A percentile compares a stretch with the other conserved stretches of the same genome.
These are phyloP conservation scores for Phoenicopterus ruber DNA, from an alignment of 2,113 vertebrate species.

Conservation along the genomic window DNA sequence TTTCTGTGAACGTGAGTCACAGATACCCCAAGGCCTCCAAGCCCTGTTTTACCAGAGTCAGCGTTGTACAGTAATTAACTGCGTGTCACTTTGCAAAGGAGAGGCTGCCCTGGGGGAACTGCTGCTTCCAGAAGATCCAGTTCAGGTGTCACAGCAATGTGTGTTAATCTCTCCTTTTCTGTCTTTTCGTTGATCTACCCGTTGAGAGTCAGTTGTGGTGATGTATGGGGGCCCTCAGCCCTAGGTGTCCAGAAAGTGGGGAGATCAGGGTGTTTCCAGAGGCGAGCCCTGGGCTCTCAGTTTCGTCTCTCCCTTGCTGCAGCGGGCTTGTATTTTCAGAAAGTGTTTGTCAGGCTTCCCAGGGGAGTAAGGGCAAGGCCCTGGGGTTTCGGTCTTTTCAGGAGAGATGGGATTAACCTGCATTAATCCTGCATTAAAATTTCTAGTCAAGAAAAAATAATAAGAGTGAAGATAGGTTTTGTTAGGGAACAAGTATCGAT, in stretches of 20 bases:
- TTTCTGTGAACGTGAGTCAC: neutral
- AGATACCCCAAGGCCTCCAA: neutral
- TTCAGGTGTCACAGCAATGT: neutral
- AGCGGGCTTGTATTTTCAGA: neutral
- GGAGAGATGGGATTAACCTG: neutral
- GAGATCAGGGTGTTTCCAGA: neutral
- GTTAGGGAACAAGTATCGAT: neutral
- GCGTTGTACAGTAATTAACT: neutral
- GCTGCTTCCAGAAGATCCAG: neutral
- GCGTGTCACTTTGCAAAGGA: neutral
- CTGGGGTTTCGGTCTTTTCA: neutral
- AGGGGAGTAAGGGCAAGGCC: neutral
- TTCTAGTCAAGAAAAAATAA: neutral
- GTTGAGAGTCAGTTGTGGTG: neutral
- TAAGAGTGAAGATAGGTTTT: neutral
- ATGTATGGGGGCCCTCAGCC: neutral
- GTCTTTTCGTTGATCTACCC: neutral
- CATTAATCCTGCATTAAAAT: neutral
- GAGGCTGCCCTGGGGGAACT: neutral
- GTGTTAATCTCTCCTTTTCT: neutral
- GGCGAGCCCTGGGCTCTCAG: neutral
- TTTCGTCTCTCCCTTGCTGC: neutral
- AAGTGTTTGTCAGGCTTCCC: neutral
- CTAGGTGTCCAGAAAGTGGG: rapidly evolving
- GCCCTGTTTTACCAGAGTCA: neutral